Conservation (phyloP, 2,113 vertebrate species). For the Podarcis muralis region DNA sequence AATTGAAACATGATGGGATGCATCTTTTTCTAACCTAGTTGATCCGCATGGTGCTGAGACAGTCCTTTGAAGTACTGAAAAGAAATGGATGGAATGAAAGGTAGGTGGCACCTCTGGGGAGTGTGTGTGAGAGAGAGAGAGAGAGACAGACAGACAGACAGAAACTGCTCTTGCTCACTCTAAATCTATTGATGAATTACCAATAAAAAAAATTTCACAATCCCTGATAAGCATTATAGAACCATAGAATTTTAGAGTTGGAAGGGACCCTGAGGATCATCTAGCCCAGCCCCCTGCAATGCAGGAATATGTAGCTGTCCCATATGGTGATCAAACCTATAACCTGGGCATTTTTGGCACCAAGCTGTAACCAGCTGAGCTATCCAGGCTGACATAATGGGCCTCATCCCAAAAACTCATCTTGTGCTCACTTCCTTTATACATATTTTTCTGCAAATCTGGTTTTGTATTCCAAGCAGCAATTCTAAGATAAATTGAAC, state of each 20-base stretch:
- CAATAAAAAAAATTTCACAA: background rate
- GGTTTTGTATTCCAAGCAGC: background rate
- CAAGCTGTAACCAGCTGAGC: too few species aligned
- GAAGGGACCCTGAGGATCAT: too few species aligned
- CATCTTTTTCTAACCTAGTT: conserved; percentile 73
- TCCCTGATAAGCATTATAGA: background rate
- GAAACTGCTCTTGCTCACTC: background rate
- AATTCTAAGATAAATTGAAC: background rate
- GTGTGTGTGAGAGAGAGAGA: background rate
- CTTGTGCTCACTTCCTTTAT: background rate
- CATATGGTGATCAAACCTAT: too few species aligned
- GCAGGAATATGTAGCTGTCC: too few species aligned
- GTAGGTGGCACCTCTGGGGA: conserved; percentile 64
- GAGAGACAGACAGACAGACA: background rate
- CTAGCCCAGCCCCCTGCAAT: too few species aligned
- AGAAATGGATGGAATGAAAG: conserved; percentile 84
- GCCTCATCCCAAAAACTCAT: background rate
- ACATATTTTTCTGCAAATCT: background rate
- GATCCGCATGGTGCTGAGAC: conserved; percentile 86
- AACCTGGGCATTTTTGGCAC: too few species aligned
- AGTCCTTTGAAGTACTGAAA: conserved; percentile 86
- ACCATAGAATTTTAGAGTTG: too few species aligned
- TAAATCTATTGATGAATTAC: background rate
- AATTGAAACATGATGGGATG: background rate
- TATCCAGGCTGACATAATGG: background rate